Evolutionary conservation across 2,113 vertebrate genomes (phyloP).

Genomic region (Phodopus roborovskii): DNA sequence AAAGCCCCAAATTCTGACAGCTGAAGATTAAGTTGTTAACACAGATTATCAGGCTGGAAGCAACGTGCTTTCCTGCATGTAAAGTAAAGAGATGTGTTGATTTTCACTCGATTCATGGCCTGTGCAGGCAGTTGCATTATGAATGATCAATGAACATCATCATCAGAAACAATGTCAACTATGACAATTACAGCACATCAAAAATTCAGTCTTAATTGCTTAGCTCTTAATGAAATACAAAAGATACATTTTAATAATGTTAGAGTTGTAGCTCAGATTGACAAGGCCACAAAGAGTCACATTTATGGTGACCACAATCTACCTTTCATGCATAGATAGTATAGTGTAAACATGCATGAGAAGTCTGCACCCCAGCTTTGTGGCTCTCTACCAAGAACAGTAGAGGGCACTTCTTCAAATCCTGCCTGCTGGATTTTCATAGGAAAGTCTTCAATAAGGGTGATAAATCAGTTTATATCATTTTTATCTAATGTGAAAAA

Average conservation of each 20-base stretch:
- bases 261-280: slow-evolving; percentile 78
- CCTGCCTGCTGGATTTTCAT: background rate
- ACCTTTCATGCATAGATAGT: slow-evolving; percentile 75
- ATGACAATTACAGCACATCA: slow-evolving; percentile 82
- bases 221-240: slow-evolving; percentile 83
- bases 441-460: background rate
- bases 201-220: slow-evolving; percentile 86
- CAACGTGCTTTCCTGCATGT: slow-evolving; percentile 76
- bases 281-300: slow-evolving; percentile 64
- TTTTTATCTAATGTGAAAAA: background rate
- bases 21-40: slow-evolving; percentile 78
- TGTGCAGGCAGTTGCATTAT: slow-evolving; percentile 81
- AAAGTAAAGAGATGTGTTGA: slow-evolving; percentile 83
- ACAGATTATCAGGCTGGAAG: slow-evolving; percentile 82
- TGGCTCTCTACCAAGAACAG: background rate
- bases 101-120: slow-evolving; percentile 82
- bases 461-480: background rate
- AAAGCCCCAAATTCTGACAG: slow-evolving; percentile 72
- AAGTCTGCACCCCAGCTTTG: background rate
- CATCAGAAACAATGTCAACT: slow-evolving; percentile 85
- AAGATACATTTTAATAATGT: slow-evolving; percentile 82
- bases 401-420: background rate
- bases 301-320: slow-evolving; percentile 54
- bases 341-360: slow-evolving; percentile 49
- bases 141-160: slow-evolving; percentile 87